Evolutionary conservation across 2,113 vertebrate species (phyloP).

Genomic region (Todiramphus chloris): DNA sequence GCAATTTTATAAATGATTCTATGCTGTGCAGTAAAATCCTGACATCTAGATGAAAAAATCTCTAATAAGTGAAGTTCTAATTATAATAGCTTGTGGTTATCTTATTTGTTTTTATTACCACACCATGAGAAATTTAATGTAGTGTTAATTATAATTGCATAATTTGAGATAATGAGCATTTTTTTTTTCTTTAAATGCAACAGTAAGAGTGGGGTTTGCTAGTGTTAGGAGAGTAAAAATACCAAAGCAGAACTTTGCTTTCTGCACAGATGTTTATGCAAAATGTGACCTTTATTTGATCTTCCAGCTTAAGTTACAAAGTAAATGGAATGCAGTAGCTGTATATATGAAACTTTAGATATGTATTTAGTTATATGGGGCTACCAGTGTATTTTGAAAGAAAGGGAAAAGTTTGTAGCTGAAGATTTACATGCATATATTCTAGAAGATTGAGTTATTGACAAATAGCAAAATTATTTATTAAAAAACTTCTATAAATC

Average conservation of each 20-base stretch:
- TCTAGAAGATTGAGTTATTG: not conserved
- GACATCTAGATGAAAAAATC: not conserved
- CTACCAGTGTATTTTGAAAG: not conserved
- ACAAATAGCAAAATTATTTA: not conserved
- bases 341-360: not conserved
- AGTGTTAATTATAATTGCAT: not conserved
- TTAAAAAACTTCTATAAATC: not conserved
- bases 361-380: not conserved
- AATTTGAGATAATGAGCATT: not conserved
- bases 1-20: not conserved
- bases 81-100: not conserved
- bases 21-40: not conserved
- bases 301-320: not conserved
- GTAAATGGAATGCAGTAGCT: not conserved
- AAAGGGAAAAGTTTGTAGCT: not conserved
- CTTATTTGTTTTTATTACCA: not conserved
- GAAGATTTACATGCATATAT: rapidly evolving
- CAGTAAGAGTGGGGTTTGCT: not conserved
- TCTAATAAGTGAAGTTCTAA: not conserved
- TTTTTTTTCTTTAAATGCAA: not conserved
- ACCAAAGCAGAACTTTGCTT: not conserved
- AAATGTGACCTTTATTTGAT: not conserved
- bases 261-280: not conserved
- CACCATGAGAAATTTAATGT: not conserved
- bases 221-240: not conserved